Evolutionary conservation across 2,113 vertebrate genomes (phyloP).

Genomic region (Esox niger): DNA sequence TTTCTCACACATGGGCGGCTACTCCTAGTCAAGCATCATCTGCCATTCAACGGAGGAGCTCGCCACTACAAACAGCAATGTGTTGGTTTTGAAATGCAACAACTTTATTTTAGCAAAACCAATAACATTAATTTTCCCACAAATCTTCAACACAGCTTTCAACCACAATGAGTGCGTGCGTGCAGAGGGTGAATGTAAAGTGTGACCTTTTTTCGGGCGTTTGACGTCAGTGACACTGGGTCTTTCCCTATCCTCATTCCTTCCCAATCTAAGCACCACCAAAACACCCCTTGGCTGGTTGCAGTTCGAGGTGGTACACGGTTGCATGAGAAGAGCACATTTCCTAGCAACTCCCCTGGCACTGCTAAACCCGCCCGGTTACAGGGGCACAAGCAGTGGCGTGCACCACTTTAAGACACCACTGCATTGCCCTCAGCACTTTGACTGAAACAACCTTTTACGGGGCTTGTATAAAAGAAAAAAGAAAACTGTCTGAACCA

Average conservation of each 20-base stretch:
- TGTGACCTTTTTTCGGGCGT: slow-evolving; percentile 26
- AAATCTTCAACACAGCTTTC: slow-evolving; percentile 18
- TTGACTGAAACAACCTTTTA: slow-evolving; percentile 74
- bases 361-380: slow-evolving; percentile 65
- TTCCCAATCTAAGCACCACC: slow-evolving; percentile 34
- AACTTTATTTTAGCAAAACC: slow-evolving; percentile 34
- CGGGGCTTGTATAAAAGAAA: slow-evolving; percentile 60
- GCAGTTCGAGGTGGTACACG: slow-evolving; percentile 38
- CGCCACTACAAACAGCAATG: slow-evolving; percentile 45
- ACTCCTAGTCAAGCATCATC: slow-evolving; percentile 44
- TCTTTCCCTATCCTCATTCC: slow-evolving; percentile 41
- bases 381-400: slow-evolving; percentile 63
- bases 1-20: slow-evolving; percentile 60
- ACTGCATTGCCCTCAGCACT: slow-evolving; percentile 68
- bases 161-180: slow-evolving; percentile 37
- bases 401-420: slow-evolving; percentile 70
- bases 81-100: slow-evolving; percentile 21
- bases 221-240: slow-evolving; percentile 61
- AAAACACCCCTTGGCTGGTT: slow-evolving; percentile 37
- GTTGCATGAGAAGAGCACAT: slow-evolving; percentile 79
- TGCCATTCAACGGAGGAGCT: slow-evolving; percentile 43
- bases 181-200: slow-evolving; percentile 50
- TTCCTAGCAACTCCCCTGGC: slow-evolving; percentile 66
- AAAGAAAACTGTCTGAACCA: slow-evolving; percentile 59
- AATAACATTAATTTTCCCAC: slow-evolving; percentile 30